These are phyloP conservation scores for Margaritifera margaritifera DNA, from an alignment of 2,888 invertebrate species.

Conservation along the genomic window DNA sequence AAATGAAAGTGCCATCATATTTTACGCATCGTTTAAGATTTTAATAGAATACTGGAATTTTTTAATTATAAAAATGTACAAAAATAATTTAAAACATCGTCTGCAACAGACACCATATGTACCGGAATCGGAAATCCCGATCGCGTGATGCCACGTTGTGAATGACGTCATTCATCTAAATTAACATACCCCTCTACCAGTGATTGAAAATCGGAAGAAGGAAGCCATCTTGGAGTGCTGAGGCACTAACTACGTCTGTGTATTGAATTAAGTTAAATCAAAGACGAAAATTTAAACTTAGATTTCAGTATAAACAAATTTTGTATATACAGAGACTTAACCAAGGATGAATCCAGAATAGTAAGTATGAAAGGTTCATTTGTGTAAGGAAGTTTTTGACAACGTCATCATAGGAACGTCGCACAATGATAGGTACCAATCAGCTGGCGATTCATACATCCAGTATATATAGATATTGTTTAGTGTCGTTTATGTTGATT, in stretches of 20 bases:
- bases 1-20: too few species aligned
- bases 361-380: constrained; percentile 23
- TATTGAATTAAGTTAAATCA: constrained; percentile 1
- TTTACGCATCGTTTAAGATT: too few species aligned
- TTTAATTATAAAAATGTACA: too few species aligned
- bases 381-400: constrained; percentile 10
- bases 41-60: too few species aligned
- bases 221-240: constrained; percentile 61
- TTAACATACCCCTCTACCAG: constrained; percentile 55
- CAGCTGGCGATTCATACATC: neutral
- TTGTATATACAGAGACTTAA: neutral
- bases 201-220: constrained; percentile 58
- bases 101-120: neutral
- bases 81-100: too few species aligned
- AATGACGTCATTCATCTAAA: constrained; percentile 59
- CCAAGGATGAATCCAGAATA: constrained; percentile 44
- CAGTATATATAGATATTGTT: neutral
- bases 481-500: too few species aligned
- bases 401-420: constrained; percentile 30
- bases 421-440: constrained; percentile 23
- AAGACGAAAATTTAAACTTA: neutral
- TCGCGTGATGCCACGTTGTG: constrained; percentile 65
- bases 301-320: neutral
- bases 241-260: constrained; percentile 27
- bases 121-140: constrained; percentile 27